phyloP scores from a whole-genome alignment of 2,797 vertebrate genomes.

The Poecile montanus region DNA sequence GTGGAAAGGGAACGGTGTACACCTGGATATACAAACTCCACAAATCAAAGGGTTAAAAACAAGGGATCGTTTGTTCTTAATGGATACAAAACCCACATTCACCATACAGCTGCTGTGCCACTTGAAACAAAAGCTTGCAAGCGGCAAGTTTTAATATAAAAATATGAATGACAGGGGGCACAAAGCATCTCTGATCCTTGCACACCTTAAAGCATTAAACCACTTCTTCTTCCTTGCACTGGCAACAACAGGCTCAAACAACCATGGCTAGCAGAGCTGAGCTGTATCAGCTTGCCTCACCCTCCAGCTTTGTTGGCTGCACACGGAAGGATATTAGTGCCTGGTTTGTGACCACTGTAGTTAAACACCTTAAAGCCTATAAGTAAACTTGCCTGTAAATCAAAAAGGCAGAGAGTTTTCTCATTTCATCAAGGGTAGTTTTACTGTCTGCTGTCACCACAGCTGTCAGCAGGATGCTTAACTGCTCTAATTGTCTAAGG shows the following conservation, averaged over 20 bases:
- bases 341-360: constrained; percentile 16
- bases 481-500: constrained; percentile 74
- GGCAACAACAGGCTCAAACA: neutral
- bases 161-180: neutral
- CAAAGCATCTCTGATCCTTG: constrained; percentile 17
- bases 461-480: constrained; percentile 77
- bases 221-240: neutral
- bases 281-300: neutral
- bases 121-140: constrained; percentile 32
- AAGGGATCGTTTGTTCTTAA: constrained; percentile 57
- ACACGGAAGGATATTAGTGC: neutral
- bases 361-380: constrained; percentile 63
- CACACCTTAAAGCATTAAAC: neutral
- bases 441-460: constrained; percentile 77
- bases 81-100: constrained; percentile 9
- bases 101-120: neutral
- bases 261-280: neutral
- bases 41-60: constrained; percentile 68
- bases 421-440: constrained; percentile 69
- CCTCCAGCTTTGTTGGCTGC: neutral
- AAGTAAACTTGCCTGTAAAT: constrained; percentile 68
- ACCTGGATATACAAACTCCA: constrained; percentile 57
- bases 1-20: constrained; percentile 14
- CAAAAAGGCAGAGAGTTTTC: constrained; percentile 68
- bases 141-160: constrained; percentile 15